Evolutionary conservation across 2,797 vertebrate species (phyloP).

Genomic region (Poeciliopsis turneri): DNA sequence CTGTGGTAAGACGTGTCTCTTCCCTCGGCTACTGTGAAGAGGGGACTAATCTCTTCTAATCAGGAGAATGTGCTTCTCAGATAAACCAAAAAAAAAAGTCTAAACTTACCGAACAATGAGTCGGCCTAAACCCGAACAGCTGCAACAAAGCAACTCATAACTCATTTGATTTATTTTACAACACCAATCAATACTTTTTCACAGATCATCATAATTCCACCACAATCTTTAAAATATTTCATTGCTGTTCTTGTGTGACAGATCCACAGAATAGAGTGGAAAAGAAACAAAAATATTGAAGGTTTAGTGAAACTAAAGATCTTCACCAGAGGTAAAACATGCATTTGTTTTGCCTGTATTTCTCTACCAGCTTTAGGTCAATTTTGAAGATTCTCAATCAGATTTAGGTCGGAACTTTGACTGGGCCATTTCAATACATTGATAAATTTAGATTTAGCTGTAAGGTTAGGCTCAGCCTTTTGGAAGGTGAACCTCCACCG

Average conservation of each 20-base stretch:
- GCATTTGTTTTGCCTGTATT: not conserved
- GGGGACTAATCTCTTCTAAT: constrained; percentile 39
- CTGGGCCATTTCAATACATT: not conserved
- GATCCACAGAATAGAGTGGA: not conserved
- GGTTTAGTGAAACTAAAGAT: not conserved
- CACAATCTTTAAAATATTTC: constrained; percentile 29
- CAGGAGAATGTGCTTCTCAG: constrained; percentile 22
- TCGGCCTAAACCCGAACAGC: not conserved
- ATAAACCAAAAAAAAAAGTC: constrained; percentile 8
- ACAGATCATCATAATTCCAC: not conserved
- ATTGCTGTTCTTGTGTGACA: constrained; percentile 33
- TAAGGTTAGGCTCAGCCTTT: not conserved
- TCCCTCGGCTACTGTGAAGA: constrained; percentile 31
- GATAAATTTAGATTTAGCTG: not conserved
- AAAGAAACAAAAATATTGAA: not conserved
- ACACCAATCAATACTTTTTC: not conserved
- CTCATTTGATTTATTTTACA: constrained; percentile 13
- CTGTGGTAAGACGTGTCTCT: constrained; percentile 48
- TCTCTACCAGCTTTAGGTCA: not conserved
- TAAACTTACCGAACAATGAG: not conserved
- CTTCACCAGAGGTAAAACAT: not conserved
- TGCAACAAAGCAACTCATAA: constrained; percentile 19
- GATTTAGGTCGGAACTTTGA: not conserved
- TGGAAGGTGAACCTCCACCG: not conserved
- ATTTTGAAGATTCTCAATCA: not conserved